These are phyloP conservation scores for Shargacucullia verbasci DNA, from an alignment of 2,888 invertebrate species.

Conservation along the genomic window DNA sequence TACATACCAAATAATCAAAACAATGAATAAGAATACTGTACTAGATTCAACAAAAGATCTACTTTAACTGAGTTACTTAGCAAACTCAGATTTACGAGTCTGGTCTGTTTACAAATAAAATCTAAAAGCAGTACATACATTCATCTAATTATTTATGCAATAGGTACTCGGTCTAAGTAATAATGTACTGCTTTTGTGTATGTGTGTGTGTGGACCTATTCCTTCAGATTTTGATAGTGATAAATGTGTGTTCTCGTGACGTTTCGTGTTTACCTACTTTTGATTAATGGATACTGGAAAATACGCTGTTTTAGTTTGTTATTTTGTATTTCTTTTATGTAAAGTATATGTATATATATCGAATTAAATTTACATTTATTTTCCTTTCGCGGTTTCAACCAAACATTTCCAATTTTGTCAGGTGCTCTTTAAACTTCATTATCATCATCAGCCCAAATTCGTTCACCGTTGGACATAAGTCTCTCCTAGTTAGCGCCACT, in stretches of 20 bases:
- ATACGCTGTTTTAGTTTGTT: slow-evolving; percentile 55
- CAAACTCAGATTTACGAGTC: neutral
- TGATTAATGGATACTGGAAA: slow-evolving; percentile 68
- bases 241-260: slow-evolving; percentile 69
- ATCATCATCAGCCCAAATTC: no score
- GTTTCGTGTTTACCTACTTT: slow-evolving; percentile 68
- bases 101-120: slow-evolving; percentile 3
- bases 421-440: no score
- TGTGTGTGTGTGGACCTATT: slow-evolving; percentile 45
- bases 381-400: no score
- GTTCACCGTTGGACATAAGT: no score
- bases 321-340: slow-evolving; percentile 32
- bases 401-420: no score
- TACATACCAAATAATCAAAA: neutral
- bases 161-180: neutral
- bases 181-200: neutral
- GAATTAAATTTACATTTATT: no score
- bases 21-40: slow-evolving; percentile 7
- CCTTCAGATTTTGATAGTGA: slow-evolving; percentile 71
- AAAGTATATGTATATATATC: no score
- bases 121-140: neutral
- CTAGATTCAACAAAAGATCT: neutral
- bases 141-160: slow-evolving; percentile 2
- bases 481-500: no score
- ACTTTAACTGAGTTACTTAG: slow-evolving; percentile 2